Conservation (phyloP, 2,888 invertebrate species). For the Drosophila anomalipes region DNA sequence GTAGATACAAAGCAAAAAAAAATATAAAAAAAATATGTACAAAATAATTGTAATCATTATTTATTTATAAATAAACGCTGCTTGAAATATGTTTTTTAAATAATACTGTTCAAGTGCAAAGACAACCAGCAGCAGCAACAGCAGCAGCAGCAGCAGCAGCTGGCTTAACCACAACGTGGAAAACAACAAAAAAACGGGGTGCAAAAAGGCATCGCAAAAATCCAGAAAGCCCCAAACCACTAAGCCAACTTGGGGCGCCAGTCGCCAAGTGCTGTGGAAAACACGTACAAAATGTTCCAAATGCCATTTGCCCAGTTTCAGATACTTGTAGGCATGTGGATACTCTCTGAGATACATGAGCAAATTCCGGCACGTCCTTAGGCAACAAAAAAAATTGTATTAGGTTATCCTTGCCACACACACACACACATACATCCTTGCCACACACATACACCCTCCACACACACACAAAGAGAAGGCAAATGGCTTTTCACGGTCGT, state of each 20-base stretch:
- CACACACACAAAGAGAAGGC: slow-evolving; percentile 52
- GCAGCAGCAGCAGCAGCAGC: slow-evolving; percentile 13
- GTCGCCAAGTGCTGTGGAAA: slow-evolving; percentile 16
- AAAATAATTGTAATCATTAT: not conserved
- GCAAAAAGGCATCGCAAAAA: not conserved
- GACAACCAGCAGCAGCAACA: not conserved
- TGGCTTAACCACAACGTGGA: slow-evolving; percentile 31
- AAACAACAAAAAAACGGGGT: not conserved
- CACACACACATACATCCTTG: slow-evolving; percentile 1
- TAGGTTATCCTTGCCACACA: slow-evolving; percentile 71
- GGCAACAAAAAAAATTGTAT: slow-evolving; percentile 72
- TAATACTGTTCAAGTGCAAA: not conserved
- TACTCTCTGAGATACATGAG: slow-evolving; percentile 39
- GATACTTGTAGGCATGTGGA: slow-evolving; percentile 15
- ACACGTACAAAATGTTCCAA: slow-evolving; percentile 50
- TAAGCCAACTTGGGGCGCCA: slow-evolving; percentile 3
- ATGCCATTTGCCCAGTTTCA: slow-evolving; percentile 41
- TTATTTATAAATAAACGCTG: not conserved
- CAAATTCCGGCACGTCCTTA: slow-evolving; percentile 69
- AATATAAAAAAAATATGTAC: not conserved
- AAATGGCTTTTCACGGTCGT: slow-evolving; percentile 83
- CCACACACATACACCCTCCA: slow-evolving; percentile 22
- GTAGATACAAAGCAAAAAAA: slow-evolving; percentile 18
- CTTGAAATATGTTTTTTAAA: not conserved
- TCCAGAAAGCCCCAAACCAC: not conserved